A percentile compares a stretch with the other conserved stretches of the same genome.
Conservation (phyloP, 2,113 vertebrate genomes). For the Mystacornis crossleyi region DNA sequence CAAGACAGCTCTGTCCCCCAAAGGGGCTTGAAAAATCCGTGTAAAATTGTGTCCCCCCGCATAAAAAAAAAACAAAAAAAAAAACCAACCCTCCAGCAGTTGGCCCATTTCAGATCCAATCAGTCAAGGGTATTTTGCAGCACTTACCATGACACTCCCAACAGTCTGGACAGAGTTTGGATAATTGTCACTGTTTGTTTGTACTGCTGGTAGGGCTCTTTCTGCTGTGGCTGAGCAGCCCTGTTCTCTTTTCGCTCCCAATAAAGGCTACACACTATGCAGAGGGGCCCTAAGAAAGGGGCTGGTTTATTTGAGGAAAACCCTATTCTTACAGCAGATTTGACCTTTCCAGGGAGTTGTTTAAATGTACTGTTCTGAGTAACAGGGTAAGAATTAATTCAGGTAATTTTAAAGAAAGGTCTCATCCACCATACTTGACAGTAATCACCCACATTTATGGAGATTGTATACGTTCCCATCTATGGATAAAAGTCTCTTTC, state of each 20-base stretch:
- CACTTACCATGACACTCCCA: background rate
- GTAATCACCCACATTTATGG: background rate
- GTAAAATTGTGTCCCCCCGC: background rate
- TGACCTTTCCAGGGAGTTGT: background rate
- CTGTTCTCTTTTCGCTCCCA: background rate
- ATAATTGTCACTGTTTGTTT: background rate
- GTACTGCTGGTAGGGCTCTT: background rate
- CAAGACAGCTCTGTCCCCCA: background rate
- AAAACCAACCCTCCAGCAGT: background rate
- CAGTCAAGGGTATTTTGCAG: background rate
- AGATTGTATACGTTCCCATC: fast-evolving
- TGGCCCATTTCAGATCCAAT: background rate
- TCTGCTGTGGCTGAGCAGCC: background rate
- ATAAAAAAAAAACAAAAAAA: too few relatives aligned
- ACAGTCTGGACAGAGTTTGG: background rate
- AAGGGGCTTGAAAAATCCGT: background rate
- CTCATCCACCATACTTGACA: background rate
- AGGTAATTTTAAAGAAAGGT: background rate
- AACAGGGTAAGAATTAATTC: background rate
- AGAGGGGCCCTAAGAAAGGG: background rate
- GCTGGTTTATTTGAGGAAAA: background rate
- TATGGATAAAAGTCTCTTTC: background rate
- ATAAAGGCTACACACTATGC: background rate
- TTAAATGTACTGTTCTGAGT: background rate
- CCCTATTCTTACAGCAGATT: background rate